Conservation (phyloP, 37 sponge, comb jelly and placozoan species). For the Cliona cf. orientalis region DNA sequence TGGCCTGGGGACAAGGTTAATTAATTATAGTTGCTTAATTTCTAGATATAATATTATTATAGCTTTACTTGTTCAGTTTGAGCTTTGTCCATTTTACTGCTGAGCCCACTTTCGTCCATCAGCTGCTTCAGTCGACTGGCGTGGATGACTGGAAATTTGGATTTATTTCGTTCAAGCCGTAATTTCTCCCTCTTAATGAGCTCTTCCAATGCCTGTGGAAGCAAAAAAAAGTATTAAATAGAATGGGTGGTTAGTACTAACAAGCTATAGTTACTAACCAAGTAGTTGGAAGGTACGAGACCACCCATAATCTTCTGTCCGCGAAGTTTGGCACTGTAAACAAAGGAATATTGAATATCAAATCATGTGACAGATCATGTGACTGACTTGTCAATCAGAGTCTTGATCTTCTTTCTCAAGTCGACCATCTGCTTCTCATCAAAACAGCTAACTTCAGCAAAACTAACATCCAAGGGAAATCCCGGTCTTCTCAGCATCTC, state of each 20-base stretch:
- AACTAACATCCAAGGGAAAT: slow-evolving; percentile 44
- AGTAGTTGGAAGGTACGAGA: slow-evolving; percentile 64
- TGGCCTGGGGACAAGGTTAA: too few species aligned
- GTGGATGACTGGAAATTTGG: slow-evolving; percentile 32
- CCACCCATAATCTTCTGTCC: slow-evolving; percentile 81
- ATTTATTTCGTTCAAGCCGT: slow-evolving; percentile 2
- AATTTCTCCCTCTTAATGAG: slow-evolving; percentile 55
- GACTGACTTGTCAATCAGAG: slow-evolving; percentile 56
- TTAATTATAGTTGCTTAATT: too few species aligned
- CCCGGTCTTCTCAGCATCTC: slow-evolving; percentile 38
- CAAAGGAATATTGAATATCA: not conserved
- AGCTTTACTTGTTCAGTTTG: slow-evolving; percentile 34
- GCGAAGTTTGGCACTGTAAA: slow-evolving; percentile 62
- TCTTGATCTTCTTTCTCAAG: slow-evolving; percentile 51
- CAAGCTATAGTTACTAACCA: slow-evolving; percentile 17
- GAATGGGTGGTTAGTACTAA: not conserved
- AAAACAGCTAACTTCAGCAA: slow-evolving; percentile 66
- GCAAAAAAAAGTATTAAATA: not conserved
- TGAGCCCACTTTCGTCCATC: slow-evolving; percentile 35
- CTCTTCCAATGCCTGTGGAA: slow-evolving; percentile 43
- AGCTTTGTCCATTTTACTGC: slow-evolving; percentile 28
- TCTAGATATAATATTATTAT: too few species aligned
- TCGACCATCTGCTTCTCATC: slow-evolving; percentile 21
- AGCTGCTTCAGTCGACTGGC: slow-evolving; percentile 33
- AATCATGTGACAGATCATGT: not conserved